These are phyloP conservation scores for Aphelinus atriplicis DNA, from an alignment of 1,140 invertebrate species.

Conservation along the genomic window DNA sequence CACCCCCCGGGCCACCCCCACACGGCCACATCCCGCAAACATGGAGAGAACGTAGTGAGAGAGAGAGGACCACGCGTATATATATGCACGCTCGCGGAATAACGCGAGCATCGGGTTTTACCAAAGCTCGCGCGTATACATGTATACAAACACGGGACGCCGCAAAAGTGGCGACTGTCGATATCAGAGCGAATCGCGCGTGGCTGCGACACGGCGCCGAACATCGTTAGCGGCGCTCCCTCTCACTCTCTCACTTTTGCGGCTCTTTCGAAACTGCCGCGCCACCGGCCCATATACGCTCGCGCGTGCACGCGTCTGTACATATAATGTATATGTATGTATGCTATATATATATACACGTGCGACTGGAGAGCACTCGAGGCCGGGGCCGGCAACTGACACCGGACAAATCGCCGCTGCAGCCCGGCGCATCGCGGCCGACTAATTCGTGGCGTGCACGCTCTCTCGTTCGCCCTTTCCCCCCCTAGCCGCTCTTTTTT, in stretches of 20 bases:
- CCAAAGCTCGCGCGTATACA: too few relatives aligned
- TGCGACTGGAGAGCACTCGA: constrained; percentile 42
- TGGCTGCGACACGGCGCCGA: neutral
- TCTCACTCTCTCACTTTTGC: neutral
- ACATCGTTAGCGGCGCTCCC: neutral
- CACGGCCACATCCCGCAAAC: too few relatives aligned
- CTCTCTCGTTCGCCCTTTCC: neutral
- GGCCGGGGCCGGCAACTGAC: constrained; percentile 60
- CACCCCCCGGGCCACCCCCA: too few relatives aligned
- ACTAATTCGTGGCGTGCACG: neutral
- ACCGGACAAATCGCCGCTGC: constrained; percentile 59
- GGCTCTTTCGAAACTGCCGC: constrained; percentile 11
- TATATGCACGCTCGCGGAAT: too few relatives aligned
- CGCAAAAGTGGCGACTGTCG: neutral
- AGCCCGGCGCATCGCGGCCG: neutral
- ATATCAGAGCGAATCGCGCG: neutral
- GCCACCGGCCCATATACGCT: too few relatives aligned
- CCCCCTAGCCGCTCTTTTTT: neutral
- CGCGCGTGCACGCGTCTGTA: too few relatives aligned
- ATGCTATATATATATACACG: too few relatives aligned
- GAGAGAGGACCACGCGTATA: too few relatives aligned
- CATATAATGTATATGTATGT: too few relatives aligned
- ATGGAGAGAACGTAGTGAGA: too few relatives aligned
- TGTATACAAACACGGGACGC: too few relatives aligned
- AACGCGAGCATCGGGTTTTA: too few relatives aligned